Conservation (phyloP, 2,888 invertebrate species). For the Alloplasta piceator region DNA sequence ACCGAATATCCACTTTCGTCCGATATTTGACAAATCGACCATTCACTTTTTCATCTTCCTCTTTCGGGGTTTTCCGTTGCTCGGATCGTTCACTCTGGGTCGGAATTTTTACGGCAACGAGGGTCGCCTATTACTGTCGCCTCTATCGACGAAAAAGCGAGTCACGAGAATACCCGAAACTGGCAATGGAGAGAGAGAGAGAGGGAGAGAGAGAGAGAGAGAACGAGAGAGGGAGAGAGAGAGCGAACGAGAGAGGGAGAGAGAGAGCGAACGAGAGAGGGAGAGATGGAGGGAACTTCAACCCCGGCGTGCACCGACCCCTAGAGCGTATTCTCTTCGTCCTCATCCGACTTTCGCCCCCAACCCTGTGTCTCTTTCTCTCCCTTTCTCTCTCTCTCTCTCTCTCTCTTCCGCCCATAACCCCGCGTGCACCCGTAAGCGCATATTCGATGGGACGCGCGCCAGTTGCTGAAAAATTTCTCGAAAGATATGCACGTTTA, state of each 20-base stretch:
- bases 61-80: conserved; percentile 18
- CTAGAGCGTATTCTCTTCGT: conserved; percentile 61
- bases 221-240: conserved; percentile 17
- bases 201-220: no score
- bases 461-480: conserved; percentile 62
- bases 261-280: conserved; percentile 19
- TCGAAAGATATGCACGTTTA: conserved; percentile 48
- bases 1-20: conserved; percentile 44
- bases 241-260: conserved; percentile 26
- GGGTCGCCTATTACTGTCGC: conserved; percentile 31
- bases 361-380: conserved; percentile 4
- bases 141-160: conserved; percentile 43
- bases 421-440: conserved; percentile 49
- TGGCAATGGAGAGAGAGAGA: conserved; percentile 1
- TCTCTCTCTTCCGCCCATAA: conserved; percentile 18
- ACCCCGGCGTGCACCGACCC: conserved; percentile 64
- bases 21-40: conserved; percentile 50
- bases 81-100: conserved; percentile 36
- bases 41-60: conserved; percentile 19
- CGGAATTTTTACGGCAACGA: conserved; percentile 45
- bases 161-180: conserved; percentile 23
- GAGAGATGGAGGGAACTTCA: conserved; percentile 36
- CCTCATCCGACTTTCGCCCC: conserved; percentile 45
- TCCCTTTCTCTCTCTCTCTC: conserved; percentile 7
- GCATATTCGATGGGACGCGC: conserved; percentile 40